Conservation (phyloP, 2,888 invertebrate genomes). For the Cephus rjabovi region DNA sequence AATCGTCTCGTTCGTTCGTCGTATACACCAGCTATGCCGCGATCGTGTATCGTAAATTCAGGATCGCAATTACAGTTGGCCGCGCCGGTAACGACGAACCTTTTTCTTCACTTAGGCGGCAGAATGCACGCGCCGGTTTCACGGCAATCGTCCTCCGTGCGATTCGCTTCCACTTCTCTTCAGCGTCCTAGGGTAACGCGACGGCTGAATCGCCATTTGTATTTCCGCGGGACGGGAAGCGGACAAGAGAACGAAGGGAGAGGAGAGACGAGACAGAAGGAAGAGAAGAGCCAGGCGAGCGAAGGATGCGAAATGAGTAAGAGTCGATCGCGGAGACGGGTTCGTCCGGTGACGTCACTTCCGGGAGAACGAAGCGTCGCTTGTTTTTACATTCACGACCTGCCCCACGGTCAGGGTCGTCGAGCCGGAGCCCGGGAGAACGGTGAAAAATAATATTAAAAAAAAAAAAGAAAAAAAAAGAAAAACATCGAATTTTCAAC, state of each 20-base stretch:
- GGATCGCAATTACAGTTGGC: not conserved
- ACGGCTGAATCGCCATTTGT: not conserved
- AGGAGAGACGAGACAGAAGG: not conserved
- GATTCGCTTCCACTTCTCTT: not conserved
- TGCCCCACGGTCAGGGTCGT: not conserved
- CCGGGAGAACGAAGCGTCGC: not conserved
- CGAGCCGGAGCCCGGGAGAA: not conserved
- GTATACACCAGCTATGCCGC: not conserved
- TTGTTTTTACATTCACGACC: not conserved
- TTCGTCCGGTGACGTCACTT: constrained; percentile 1
- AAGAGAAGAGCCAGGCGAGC: not conserved
- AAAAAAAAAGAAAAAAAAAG: too few relatives aligned
- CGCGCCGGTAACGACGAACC: not conserved
- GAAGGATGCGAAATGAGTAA: not conserved
- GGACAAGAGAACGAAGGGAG: not conserved
- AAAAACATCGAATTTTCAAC: not conserved
- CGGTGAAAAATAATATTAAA: not conserved
- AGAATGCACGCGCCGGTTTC: not conserved
- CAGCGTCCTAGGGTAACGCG: not conserved
- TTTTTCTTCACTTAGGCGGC: not conserved
- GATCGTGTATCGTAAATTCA: not conserved
- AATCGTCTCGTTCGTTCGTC: not conserved
- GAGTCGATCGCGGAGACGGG: not conserved
- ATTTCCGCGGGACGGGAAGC: not conserved
- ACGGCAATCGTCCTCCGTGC: not conserved